Conservation (phyloP, 2,113 vertebrate genomes). For the Oceanites oceanicus region DNA sequence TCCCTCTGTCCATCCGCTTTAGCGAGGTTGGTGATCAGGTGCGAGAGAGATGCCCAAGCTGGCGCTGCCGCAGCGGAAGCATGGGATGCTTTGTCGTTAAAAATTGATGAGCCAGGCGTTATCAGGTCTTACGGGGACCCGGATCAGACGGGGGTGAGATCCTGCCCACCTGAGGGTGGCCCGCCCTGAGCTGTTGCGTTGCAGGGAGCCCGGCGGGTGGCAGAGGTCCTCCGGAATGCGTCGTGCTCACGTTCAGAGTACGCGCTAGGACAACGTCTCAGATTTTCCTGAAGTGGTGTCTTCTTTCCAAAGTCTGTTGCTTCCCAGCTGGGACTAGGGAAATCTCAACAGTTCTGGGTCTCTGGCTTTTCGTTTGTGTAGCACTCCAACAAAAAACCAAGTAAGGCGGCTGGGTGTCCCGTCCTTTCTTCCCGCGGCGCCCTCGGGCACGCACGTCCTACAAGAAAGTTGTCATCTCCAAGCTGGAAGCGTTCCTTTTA, state of each 20-base stretch:
- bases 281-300: neutral
- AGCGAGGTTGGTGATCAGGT: neutral
- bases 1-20: neutral
- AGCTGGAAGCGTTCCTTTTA: neutral
- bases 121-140: neutral
- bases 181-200: neutral
- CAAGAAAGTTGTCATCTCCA: neutral
- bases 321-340: neutral
- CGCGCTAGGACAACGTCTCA: accelerated
- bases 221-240: neutral
- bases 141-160: neutral
- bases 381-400: neutral
- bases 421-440: accelerated
- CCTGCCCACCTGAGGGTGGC: neutral
- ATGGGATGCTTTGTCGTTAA: accelerated
- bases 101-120: neutral
- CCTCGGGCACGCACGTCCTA: neutral
- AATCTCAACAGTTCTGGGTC: neutral
- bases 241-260: too few species aligned
- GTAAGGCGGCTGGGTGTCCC: accelerated
- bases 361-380: neutral
- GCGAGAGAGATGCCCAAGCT: neutral
- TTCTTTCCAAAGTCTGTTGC: neutral
- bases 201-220: neutral
- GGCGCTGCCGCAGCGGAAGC: neutral